Conservation (phyloP, 2,888 invertebrate species). For the Laspeyria flexula region DNA sequence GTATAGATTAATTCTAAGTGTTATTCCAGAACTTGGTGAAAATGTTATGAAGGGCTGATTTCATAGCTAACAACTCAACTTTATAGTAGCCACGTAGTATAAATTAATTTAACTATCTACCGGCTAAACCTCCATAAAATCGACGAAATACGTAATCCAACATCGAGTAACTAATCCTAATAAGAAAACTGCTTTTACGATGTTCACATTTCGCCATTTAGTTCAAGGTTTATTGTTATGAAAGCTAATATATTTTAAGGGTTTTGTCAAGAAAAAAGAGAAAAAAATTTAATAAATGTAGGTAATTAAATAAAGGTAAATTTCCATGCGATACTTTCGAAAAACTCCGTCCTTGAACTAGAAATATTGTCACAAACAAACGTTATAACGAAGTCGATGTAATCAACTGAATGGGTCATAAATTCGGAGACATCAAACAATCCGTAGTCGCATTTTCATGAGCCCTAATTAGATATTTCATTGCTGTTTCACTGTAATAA, state of each 20-base stretch:
- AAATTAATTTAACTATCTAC: too few relatives aligned
- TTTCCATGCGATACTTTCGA: neutral
- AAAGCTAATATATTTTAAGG: slow-evolving; percentile 5
- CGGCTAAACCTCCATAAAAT: neutral
- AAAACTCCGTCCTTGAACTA: slow-evolving; percentile 23
- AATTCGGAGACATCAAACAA: slow-evolving; percentile 17
- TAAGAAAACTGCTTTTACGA: slow-evolving; percentile 8
- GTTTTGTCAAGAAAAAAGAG: too few relatives aligned
- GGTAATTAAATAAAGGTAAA: neutral
- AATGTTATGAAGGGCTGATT: too few relatives aligned
- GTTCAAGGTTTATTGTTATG: slow-evolving; percentile 20
- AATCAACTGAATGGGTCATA: slow-evolving; percentile 32
- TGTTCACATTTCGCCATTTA: slow-evolving; percentile 3
- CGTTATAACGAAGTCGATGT: slow-evolving; percentile 19
- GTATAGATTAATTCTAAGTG: too few relatives aligned
- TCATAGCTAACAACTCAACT: too few relatives aligned
- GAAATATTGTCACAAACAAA: slow-evolving; percentile 16
- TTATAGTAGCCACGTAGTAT: too few relatives aligned
- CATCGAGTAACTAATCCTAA: neutral
- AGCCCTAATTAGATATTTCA: slow-evolving; percentile 6
- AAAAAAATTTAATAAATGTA: neutral
- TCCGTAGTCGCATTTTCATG: slow-evolving; percentile 12
- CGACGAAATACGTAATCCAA: neutral
- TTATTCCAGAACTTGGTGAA: too few relatives aligned
- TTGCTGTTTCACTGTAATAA: neutral